Evolutionary conservation across 2,113 vertebrate species (phyloP).

Genomic region (Notarius quadriscutis): DNA sequence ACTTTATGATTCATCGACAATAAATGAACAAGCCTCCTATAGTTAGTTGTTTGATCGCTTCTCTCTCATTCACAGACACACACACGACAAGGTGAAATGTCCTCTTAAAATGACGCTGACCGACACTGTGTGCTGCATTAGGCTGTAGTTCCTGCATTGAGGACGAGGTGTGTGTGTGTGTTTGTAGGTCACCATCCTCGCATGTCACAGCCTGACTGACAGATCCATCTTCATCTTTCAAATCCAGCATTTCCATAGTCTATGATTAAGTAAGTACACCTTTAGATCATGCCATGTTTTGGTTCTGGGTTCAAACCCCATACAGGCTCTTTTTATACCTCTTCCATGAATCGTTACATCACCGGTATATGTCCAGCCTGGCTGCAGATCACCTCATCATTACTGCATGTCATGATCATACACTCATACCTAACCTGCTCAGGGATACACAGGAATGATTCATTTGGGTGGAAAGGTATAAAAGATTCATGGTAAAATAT

Average conservation of each 20-base stretch:
- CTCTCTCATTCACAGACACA: neutral
- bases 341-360: conserved; percentile 34
- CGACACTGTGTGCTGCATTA: conserved; percentile 47
- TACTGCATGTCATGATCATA: neutral
- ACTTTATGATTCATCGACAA: conserved; percentile 23
- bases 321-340: neutral
- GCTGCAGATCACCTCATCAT: conserved; percentile 36
- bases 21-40: conserved; percentile 56
- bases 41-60: conserved; percentile 46
- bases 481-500: neutral
- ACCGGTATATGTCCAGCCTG: conserved; percentile 13
- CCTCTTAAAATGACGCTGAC: conserved; percentile 42
- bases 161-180: conserved; percentile 82
- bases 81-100: conserved; percentile 38
- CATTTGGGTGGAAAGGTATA: neutral
- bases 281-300: conserved; percentile 63
- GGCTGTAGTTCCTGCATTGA: conserved; percentile 72
- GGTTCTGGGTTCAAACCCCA: neutral
- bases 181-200: conserved; percentile 96
- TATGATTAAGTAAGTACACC: conserved; percentile 88
- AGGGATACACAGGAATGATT: no score
- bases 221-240: conserved; percentile 85
- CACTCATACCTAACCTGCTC: neutral
- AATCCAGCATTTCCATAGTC: conserved; percentile 84
- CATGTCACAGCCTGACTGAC: conserved; percentile 88